Conservation (phyloP, 2,797 vertebrate species). For the Phalloptychus januarius region DNA sequence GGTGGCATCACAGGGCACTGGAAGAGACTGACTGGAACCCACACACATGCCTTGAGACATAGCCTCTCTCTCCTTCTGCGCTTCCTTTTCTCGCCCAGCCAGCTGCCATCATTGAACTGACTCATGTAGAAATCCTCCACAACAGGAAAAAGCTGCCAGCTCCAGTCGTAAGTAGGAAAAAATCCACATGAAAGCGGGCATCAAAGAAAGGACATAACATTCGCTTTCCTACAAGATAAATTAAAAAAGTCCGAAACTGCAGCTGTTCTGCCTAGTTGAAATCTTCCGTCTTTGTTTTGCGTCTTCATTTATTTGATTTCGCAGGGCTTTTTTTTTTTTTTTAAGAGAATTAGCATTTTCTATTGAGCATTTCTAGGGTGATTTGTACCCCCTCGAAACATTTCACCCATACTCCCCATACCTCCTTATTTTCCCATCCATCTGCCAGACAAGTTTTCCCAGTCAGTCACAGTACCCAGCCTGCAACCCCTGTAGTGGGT, state of each 20-base stretch:
- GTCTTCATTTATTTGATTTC: slow-evolving; percentile 70
- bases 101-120: slow-evolving; percentile 67
- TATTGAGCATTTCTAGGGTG: slow-evolving; percentile 71
- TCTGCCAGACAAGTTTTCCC: slow-evolving; percentile 75
- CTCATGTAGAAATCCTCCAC: slow-evolving; percentile 69
- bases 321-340: slow-evolving; percentile 44
- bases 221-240: slow-evolving; percentile 61
- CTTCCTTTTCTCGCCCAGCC: slow-evolving; percentile 62
- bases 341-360: slow-evolving; percentile 76
- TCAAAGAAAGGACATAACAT: slow-evolving; percentile 59
- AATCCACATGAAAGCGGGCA: slow-evolving; percentile 58
- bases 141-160: slow-evolving; percentile 65
- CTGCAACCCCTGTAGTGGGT: slow-evolving; percentile 71
- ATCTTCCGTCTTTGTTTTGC: slow-evolving; percentile 61
- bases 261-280: slow-evolving; percentile 51
- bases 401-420: slow-evolving; percentile 63
- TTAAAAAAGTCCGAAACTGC: slow-evolving; percentile 61
- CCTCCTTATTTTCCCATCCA: slow-evolving; percentile 66
- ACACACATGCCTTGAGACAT: slow-evolving; percentile 64
- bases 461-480: slow-evolving; percentile 71
- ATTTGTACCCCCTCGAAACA: slow-evolving; percentile 70
- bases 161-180: slow-evolving; percentile 49
- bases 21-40: slow-evolving; percentile 63
- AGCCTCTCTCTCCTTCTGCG: slow-evolving; percentile 62
- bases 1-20: slow-evolving; percentile 73